Evolutionary conservation across 2,113 vertebrate genomes (phyloP), one percentile per base, ranked within the genome.

Genomic region (Amblyopsis rosae): DNA sequence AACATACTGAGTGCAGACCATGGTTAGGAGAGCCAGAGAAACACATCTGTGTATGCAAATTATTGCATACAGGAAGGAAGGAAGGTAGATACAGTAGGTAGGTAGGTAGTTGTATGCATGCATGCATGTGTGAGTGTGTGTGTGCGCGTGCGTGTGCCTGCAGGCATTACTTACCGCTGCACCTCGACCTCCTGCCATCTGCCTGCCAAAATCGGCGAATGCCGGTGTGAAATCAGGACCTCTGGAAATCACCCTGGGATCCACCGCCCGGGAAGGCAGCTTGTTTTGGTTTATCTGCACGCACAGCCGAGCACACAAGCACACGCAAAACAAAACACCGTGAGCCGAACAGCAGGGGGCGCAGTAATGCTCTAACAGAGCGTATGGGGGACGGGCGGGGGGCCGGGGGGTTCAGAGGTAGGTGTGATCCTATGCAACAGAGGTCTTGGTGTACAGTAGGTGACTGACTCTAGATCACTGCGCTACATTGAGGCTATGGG

Each of bases 161-260:
- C 1, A 2, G 6, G 11, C 15, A 53, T 45, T 75, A 96, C 97
- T 96, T 90, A 96, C 96, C 66, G 95, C 72, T n/a, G 94, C 74
- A 35, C 94, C 95, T 84, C 96, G 93, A 79, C 94, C 95, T 67
- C 95, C 94, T 0, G 93, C 80, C 70, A 93, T 86, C 68, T 94
- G 96, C 74, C 97, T 93, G 83, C 96, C 95, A 83, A 99, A 99
- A 81, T 99, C 98, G 47, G 98, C 98, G 17, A 97, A 99, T 58
- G 98, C 96, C 5, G 98, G 98, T 0, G 98, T 99, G 92, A 99
- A 99, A 78, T 99, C 98, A 0, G 98, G 96, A 75, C 97, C 96
- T 77, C 96, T 93, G 79, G 95, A 94, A 84, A 99, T 93, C 70
- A 95, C 93, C 65, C 97, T 92, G 77, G 97, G 86, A 77, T 99